Evolutionary conservation across 2,888 invertebrate genomes (phyloP), one percentile per base, ranked within the genome.

Genomic region (Dascillus cervinus): DNA sequence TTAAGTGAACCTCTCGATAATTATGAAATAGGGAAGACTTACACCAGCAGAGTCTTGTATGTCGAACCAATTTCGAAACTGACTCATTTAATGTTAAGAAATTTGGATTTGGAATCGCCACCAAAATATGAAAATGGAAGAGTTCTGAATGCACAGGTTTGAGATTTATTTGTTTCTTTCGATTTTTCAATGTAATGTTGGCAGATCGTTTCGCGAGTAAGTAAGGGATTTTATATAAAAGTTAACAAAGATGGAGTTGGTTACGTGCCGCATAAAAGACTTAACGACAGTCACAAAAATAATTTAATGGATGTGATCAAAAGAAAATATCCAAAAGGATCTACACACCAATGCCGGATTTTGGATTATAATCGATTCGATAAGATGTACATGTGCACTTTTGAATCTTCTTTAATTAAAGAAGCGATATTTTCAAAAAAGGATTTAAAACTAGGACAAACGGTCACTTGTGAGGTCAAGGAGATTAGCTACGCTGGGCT

Each of bases 1-100:
- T 65, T 70, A 51, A 31, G 34, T 13, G 41, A 43, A 20, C 49
- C 53, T 6, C 35, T 51, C 21, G 46, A 52, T 4, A 54, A 62
- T 15, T 48, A 68, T 4, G 57, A 64, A 13, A 55, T 66, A 10
- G 68, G 67, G 2, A 66, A 73, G 29, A 70, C 66, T 43, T 62
- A 80, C 1, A 53, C 56, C 14, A 80, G 79, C 0, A 71, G 77
- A 12, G 70, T 85, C 3, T 58, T 85, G 3, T 85, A 82, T 55
- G 66, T 76, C 26, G 69, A 82, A 63, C 82, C 82, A 6, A 66
- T 76, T 0, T 71, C 79, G 1, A 82, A 82, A 56, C 69, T 78
- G 1, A 75, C 77, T 0, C 82, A 77, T 55, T 67, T 85, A 27
- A 76, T 76, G 1, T 64, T 74, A 54, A 47, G 53, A 28, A 25